Evolutionary conservation across 2,888 invertebrate species (phyloP), one percentile per base, ranked within the genome.

Genomic region (Leuctra nigra): DNA sequence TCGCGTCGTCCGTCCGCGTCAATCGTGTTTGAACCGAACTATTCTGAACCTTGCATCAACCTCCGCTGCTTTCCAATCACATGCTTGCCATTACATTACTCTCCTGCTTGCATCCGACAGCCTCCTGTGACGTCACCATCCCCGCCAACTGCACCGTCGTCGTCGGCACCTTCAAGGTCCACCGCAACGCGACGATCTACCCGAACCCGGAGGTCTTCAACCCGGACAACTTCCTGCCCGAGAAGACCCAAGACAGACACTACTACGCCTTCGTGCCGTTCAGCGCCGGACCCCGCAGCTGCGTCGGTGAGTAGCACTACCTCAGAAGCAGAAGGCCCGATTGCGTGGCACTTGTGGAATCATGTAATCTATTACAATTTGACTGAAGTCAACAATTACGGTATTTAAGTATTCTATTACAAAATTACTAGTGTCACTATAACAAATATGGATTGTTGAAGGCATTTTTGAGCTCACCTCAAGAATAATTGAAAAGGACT

Each of bases 221-320:
- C 73, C 91, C 91, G 1, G 91, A 91, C 70, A 86, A 91, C 69
- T 92, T 91, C 77, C 75, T 90, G 61, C 86, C 89, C 0, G 90
- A 91, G 67, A 82, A 79, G 63, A 84, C 83, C 61, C 83, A 84
- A 52, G 81, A 82, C 64, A 80, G 91, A 59, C 89, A 91, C 67
- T 88, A 87, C 68, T 89, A 89, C 69, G 82, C 87, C 2, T 90
- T 83, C 66, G 82, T 89, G 53, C 88, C 88, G 9, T 90, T 89
- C 77, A 88, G 87, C 52, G 89, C 89, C 61, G 89, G 88, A 36
- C 88, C 89, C 2, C 81, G 88, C 65, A 86, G 85, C 73, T 86
- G 86, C 68, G 86, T 86, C 60, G 86, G 86, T 85, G 66, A 75
- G 83, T 11, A n/a, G n/a, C n/a, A n/a, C n/a, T n/a, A n/a, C n/a